A percentile compares a stretch with the other conserved stretches of the same genome.
phyloP scores from a whole-genome alignment of 2,113 vertebrate species.

The Illadopsis cleaveri region DNA sequence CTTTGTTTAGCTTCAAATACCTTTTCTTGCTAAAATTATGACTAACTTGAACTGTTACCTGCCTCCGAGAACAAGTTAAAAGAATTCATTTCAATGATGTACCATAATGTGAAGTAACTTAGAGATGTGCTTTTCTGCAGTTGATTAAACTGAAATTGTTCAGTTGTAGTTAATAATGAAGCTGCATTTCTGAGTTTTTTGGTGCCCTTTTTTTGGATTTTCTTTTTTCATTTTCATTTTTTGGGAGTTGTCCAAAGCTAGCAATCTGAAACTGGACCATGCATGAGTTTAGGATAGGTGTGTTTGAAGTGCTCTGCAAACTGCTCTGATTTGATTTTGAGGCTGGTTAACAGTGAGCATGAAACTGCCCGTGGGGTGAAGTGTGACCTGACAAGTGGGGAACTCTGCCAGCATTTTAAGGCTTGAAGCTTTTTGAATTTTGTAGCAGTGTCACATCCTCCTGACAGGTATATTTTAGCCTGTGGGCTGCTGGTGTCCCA shows the following conservation, averaged over 20 bases:
- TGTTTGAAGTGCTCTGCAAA: neutral
- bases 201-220: neutral
- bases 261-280: neutral
- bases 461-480: neutral
- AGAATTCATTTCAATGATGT: neutral
- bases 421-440: neutral
- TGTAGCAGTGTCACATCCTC: neutral
- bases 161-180: neutral
- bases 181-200: neutral
- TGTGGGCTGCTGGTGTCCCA: neutral
- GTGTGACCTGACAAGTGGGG: neutral
- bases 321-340: neutral
- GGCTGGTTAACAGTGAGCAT: neutral
- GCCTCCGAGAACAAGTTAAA: neutral
- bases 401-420: neutral
- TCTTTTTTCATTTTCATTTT: neutral
- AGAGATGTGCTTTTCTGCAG: neutral
- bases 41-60: neutral
- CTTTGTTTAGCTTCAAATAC: neutral
- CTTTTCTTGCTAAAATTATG: neutral
- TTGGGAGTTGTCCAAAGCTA: neutral
- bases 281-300: neutral
- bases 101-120: neutral
- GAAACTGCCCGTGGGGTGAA: neutral
- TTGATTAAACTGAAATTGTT: neutral